Evolutionary conservation across 1,140 invertebrate genomes (phyloP).

Genomic region (Solen grandis): DNA sequence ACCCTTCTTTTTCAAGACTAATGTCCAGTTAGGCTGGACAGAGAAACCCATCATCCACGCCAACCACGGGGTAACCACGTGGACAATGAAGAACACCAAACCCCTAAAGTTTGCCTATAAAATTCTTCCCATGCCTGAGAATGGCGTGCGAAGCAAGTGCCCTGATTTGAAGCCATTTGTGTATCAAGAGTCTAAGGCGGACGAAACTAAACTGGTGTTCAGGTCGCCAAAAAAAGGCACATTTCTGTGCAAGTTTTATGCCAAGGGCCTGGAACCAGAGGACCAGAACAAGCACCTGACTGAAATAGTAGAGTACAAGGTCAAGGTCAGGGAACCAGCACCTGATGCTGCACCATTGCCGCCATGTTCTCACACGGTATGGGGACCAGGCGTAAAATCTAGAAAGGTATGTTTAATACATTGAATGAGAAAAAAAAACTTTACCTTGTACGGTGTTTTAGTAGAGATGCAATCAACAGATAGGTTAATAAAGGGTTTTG

Average conservation of each 20-base stretch:
- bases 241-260: constrained; percentile 80
- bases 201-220: constrained; percentile 76
- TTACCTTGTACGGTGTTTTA: no score
- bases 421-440: no score
- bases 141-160: constrained; percentile 67
- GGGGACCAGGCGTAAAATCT: constrained; percentile 76
- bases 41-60: constrained; percentile 33
- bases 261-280: constrained; percentile 69
- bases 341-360: constrained; percentile 74
- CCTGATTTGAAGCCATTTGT: constrained; percentile 74
- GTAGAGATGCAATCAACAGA: no score
- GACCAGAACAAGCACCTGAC: constrained; percentile 71
- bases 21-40: constrained; percentile 39
- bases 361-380: constrained; percentile 76
- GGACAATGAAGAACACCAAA: constrained; percentile 39
- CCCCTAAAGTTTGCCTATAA: constrained; percentile 47
- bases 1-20: constrained; percentile 80
- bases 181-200: constrained; percentile 75
- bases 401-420: constrained; percentile 41
- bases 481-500: no score
- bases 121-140: constrained; percentile 66
- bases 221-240: constrained; percentile 75
- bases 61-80: constrained; percentile 29
- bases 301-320: constrained; percentile 79
- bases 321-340: constrained; percentile 71